Percentiles rank a stretch among this genome's conserved stretches.
Evolutionary conservation across 2,888 invertebrate species (phyloP).

Genomic region (Palloptera scutellata): DNA sequence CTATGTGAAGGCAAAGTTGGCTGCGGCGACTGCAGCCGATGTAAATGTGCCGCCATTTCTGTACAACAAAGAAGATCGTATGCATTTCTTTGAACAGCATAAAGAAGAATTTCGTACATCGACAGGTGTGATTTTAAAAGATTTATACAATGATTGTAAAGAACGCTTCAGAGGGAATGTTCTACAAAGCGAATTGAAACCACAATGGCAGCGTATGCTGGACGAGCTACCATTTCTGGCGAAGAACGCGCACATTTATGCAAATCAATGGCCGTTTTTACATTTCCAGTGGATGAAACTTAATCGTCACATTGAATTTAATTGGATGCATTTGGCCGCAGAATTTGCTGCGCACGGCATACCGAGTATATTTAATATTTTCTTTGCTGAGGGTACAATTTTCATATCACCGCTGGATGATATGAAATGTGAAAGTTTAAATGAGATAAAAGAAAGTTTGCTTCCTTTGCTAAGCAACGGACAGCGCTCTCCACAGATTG

Average conservation of each 20-base stretch:
- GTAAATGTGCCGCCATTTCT: constrained; percentile 51
- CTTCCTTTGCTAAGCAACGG: constrained; percentile 35
- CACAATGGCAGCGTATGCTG: constrained; percentile 45
- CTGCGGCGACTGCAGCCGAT: not conserved
- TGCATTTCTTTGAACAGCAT: constrained; percentile 51
- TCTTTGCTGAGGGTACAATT: constrained; percentile 55
- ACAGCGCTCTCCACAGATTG: constrained; percentile 47
- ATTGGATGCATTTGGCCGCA: constrained; percentile 53
- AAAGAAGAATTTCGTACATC: constrained; percentile 46
- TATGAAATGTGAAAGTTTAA: constrained; percentile 46
- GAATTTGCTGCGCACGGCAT: constrained; percentile 53
- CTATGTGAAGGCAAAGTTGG: not conserved
- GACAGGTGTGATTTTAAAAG: constrained; percentile 48
- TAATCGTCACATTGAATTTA: constrained; percentile 39
- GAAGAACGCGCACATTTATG: constrained; percentile 35
- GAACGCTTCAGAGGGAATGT: not conserved
- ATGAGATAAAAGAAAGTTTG: constrained; percentile 38
- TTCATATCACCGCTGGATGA: constrained; percentile 50
- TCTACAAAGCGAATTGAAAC: not conserved
- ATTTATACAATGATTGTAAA: constrained; percentile 51
- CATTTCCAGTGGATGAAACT: constrained; percentile 52
- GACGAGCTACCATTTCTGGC: constrained; percentile 49
- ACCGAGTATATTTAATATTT: constrained; percentile 51
- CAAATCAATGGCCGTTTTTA: constrained; percentile 52
- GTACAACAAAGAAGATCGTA: constrained; percentile 55